Evolutionary conservation across 2,888 invertebrate genomes (phyloP), one percentile per base, ranked within the genome.

Genomic region (Drosophila limbata): DNA sequence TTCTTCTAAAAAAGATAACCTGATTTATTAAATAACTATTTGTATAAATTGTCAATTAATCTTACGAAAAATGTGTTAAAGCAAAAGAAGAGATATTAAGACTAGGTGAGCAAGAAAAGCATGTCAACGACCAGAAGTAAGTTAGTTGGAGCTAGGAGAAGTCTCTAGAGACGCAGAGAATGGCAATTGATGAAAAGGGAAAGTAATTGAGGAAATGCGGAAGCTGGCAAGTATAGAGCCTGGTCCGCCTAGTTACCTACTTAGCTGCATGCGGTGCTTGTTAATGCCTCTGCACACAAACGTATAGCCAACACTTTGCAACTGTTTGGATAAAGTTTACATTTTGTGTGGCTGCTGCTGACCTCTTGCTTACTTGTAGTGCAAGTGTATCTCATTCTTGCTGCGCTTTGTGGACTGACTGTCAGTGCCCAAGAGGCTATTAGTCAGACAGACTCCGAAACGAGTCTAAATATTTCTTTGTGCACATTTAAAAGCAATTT

Each of bases 401-500:
- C 44, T 45, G 25, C 5, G 55, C 79, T 73, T 77, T 80, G 80
- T 77, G 50, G 73, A 48, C 72, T 81, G 73, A 48, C 72, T 81
- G 86, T 76, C 79, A 69, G 70, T 65, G 65, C 53, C 67, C 79
- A 37, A 62, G 70, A 69, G 79, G 71, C 84, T 81, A 84, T 83
- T 84, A 86, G 79, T 86, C 76, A 74, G 40, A 31, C 44, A 65
- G 40, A 40, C 48, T 70, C 52, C 45, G 51, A 63, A 78, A 61
- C 68, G 53, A 69, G 76, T 60, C 69, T 69, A 77, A 81, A 84
- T 84, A 77, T 66, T 77, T 71, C 72, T 79, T 84, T 84, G 82
- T 77, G 80, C 67, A 61, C 81, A 84, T 79, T 86, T 87, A 72
- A 82, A 84, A 84, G 87, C 73, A 84, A 84, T 84, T 84, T 84